A percentile compares a stretch with the other conserved stretches of the same genome.
Evolutionary conservation across 1,140 invertebrate species (phyloP).

Genomic region (Parapsyche elsis): DNA sequence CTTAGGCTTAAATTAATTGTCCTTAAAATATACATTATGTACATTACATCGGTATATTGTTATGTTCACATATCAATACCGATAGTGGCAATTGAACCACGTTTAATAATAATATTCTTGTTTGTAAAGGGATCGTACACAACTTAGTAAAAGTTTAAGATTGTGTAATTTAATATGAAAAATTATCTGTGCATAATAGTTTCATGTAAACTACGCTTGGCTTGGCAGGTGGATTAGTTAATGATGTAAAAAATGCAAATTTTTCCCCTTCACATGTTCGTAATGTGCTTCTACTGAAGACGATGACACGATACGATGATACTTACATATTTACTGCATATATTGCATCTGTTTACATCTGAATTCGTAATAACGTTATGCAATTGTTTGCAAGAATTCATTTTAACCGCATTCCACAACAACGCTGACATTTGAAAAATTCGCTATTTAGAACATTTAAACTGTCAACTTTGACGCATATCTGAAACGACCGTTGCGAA

Average conservation of each 20-base stretch:
- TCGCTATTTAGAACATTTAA: no score
- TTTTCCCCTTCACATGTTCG: conserved; percentile 14
- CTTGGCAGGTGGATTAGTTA: conserved; percentile 28
- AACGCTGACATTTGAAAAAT: no score
- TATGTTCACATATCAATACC: no score
- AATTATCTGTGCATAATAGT: neutral
- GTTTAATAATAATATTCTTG: no score
- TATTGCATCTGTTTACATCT: no score
- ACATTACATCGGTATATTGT: no score
- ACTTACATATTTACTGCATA: neutral
- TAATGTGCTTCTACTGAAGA: neutral
- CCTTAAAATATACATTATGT: no score
- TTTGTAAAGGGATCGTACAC: no score
- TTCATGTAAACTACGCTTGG: conserved; percentile 17
- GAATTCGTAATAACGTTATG: no score
- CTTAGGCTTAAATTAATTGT: neutral
- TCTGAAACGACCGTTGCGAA: conserved; percentile 1
- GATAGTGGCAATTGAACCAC: no score
- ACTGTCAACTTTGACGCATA: neutral
- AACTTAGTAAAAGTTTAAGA: neutral
- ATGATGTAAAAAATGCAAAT: conserved; percentile 1
- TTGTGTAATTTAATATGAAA: neutral
- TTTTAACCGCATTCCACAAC: no score
- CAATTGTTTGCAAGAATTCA: neutral
- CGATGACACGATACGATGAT: neutral